phyloP scores from a whole-genome alignment of 2,888 invertebrate genomes.

The Drosophila formosana region DNA sequence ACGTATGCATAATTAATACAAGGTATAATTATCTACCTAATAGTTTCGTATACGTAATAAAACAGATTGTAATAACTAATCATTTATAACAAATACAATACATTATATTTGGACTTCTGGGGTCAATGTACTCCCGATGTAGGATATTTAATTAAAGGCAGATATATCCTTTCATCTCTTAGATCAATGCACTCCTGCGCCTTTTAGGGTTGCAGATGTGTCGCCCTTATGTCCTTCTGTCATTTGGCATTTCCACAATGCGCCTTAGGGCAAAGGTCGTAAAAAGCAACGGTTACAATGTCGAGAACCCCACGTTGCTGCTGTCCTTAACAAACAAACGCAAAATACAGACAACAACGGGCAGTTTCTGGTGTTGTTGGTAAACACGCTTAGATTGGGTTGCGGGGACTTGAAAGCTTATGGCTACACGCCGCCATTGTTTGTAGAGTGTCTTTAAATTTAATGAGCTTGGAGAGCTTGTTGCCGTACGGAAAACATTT shows the following conservation, averaged over 20 bases:
- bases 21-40: too few relatives aligned
- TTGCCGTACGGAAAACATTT: neutral
- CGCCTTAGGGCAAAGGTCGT: neutral
- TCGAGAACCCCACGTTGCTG: neutral
- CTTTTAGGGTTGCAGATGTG: neutral
- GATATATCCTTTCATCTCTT: neutral
- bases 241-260: neutral
- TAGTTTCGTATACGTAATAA: too few relatives aligned
- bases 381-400: constrained; percentile 1
- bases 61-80: too few relatives aligned
- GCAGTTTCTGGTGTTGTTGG: neutral
- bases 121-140: neutral
- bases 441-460: neutral
- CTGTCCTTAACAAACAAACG: neutral
- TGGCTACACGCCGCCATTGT: constrained; percentile 1
- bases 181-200: constrained; percentile 11
- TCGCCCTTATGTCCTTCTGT: neutral
- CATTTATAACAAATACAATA: neutral
- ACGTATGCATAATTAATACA: neutral
- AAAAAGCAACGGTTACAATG: constrained; percentile 3
- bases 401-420: neutral
- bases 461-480: constrained; percentile 1
- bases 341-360: constrained; percentile 1
- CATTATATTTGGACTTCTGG: neutral
- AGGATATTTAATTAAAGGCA: neutral